Evolutionary conservation across 2,888 invertebrate genomes (phyloP).

Genomic region (Macrophya alboannulata): DNA sequence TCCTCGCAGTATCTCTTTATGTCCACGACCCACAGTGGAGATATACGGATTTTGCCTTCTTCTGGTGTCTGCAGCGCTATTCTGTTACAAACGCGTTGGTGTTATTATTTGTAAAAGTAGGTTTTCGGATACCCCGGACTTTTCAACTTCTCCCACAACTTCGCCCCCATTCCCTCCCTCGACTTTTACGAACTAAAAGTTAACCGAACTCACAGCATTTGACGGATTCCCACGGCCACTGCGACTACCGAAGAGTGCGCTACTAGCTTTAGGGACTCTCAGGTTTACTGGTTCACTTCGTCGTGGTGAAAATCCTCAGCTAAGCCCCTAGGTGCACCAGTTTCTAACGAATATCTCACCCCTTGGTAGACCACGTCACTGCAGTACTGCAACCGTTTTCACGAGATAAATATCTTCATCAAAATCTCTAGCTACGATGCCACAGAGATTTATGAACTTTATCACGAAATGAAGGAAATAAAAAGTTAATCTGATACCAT

Average conservation of each 20-base stretch:
- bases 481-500: background rate
- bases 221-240: conserved; percentile 37
- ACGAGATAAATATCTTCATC: background rate
- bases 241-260: background rate
- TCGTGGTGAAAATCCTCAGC: conserved; percentile 18
- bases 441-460: background rate
- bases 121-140: background rate
- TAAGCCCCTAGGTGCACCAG: conserved; percentile 22
- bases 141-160: background rate
- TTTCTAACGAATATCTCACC: background rate
- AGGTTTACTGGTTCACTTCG: conserved; percentile 21
- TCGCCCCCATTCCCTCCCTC: background rate
- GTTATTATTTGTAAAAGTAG: conserved; percentile 17
- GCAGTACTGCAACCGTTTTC: background rate
- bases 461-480: background rate
- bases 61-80: background rate
- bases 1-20: background rate
- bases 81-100: background rate
- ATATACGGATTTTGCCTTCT: background rate
- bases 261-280: conserved; percentile 25
- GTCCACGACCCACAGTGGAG: background rate
- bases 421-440: background rate
- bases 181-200: conserved; percentile 10
- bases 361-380: background rate
- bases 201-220: conserved; percentile 19